Percentiles rank a stretch among this genome's conserved stretches.
phyloP scores from a whole-genome alignment of 2,113 vertebrate genomes.

The Noturus placidus region DNA sequence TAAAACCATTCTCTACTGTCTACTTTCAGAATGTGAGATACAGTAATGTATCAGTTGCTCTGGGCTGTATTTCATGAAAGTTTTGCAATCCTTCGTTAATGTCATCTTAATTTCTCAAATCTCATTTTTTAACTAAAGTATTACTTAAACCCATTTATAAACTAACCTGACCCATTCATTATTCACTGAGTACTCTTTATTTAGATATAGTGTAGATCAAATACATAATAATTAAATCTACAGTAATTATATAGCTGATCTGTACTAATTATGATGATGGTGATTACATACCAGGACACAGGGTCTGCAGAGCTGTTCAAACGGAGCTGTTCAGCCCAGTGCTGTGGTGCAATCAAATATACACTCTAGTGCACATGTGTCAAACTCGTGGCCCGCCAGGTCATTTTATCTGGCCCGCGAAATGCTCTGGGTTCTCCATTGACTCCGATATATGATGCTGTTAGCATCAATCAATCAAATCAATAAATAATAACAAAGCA shows the following conservation, averaged over 20 bases:
- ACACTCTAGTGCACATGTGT: no score
- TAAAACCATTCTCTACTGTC: background rate
- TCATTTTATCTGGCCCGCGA: no score
- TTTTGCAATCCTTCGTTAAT: background rate
- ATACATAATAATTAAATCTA: background rate
- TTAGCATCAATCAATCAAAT: no score
- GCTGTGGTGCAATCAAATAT: background rate
- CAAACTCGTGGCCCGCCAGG: no score
- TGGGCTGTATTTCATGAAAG: background rate
- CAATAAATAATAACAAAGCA: no score
- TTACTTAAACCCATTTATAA: background rate
- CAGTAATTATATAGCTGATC: background rate
- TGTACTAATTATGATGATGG: constrained; percentile 14
- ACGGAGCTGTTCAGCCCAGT: background rate
- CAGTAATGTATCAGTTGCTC: constrained; percentile 15
- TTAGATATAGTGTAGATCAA: background rate
- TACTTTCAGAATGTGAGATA: constrained; percentile 36
- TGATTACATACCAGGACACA: background rate
- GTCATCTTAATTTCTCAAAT: background rate
- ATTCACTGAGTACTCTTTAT: background rate
- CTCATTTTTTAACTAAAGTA: background rate
- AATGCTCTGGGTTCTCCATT: no score
- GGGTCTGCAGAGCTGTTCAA: background rate
- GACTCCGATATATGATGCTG: no score
- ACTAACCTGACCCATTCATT: background rate